These are phyloP conservation scores for Noctua fimbriata DNA, from an alignment of 2,888 invertebrate genomes.

Conservation along the genomic window DNA sequence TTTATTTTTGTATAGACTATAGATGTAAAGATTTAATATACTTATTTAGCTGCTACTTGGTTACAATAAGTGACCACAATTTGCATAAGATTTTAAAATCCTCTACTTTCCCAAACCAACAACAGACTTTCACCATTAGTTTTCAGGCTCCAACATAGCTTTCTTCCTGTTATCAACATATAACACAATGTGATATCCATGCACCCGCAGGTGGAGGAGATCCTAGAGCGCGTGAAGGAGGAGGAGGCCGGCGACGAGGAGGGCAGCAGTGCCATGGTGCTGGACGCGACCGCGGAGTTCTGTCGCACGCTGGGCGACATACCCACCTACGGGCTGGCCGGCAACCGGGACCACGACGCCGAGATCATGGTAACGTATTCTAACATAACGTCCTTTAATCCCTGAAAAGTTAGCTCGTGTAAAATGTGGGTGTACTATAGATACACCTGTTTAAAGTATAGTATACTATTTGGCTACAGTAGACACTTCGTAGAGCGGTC, in stretches of 20 bases:
- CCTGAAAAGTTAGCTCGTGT: neutral
- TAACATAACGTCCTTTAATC: neutral
- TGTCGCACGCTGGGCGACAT: slow-evolving; percentile 98
- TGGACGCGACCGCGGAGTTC: slow-evolving; percentile 99
- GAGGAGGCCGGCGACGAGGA: slow-evolving; percentile 88
- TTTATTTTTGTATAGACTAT: too few relatives aligned
- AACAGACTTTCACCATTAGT: neutral
- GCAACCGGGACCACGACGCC: slow-evolving; percentile 95
- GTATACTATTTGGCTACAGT: too few relatives aligned
- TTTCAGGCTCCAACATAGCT: neutral
- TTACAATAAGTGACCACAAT: neutral
- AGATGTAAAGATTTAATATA: neutral
- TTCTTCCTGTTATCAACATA: neutral
- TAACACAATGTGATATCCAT: too few relatives aligned
- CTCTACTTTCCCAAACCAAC: neutral
- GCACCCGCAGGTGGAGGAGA: slow-evolving; percentile 79
- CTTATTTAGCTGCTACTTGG: neutral
- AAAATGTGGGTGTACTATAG: neutral
- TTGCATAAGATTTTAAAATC: neutral
- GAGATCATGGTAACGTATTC: slow-evolving; percentile 86
- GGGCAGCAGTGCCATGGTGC: slow-evolving; percentile 91
- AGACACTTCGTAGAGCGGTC: too few relatives aligned
- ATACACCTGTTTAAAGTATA: neutral
- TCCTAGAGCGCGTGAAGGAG: slow-evolving; percentile 90
- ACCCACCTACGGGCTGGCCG: slow-evolving; percentile 97